phyloP scores from a whole-genome alignment of 2,113 vertebrate species.

The Cygnus buccinator region DNA sequence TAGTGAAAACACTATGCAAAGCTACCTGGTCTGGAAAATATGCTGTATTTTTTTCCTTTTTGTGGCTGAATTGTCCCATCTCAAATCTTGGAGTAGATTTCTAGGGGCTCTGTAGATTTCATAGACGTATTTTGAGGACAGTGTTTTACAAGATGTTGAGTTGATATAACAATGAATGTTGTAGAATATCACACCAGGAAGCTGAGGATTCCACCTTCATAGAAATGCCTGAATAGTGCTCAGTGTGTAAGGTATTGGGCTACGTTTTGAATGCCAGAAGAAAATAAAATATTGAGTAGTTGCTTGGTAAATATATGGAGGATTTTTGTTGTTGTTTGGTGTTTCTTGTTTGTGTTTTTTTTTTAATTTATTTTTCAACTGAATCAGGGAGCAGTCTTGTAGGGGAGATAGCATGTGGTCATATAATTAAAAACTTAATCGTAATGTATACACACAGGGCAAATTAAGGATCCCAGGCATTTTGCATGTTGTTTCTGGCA shows the following conservation, averaged over 20 bases:
- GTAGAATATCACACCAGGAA: not conserved
- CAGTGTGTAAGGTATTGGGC: not conserved
- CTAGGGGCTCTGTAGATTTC: not conserved
- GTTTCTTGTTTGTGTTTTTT: not conserved
- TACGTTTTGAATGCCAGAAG: not conserved
- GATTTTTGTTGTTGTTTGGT: not conserved
- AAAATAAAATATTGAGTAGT: not conserved
- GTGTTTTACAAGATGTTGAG: not conserved
- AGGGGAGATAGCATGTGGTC: not conserved
- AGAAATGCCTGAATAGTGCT: not conserved
- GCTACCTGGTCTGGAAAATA: not conserved
- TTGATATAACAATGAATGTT: not conserved
- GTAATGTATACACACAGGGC: not conserved
- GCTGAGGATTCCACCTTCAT: not conserved
- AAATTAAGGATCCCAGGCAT: not conserved
- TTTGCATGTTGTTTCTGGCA: not conserved
- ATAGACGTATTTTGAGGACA: not conserved
- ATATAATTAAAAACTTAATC: not conserved
- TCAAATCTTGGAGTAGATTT: not conserved
- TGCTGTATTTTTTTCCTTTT: not conserved
- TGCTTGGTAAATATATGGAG: not conserved
- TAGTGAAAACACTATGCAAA: not conserved
- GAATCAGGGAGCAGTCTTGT: not conserved
- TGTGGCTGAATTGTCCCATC: not conserved
- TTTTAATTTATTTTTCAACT: not conserved